Percentiles rank a stretch among this genome's conserved stretches.
phyloP scores from a whole-genome alignment of 2,888 invertebrate genomes.

The Odiellus spinosus region DNA sequence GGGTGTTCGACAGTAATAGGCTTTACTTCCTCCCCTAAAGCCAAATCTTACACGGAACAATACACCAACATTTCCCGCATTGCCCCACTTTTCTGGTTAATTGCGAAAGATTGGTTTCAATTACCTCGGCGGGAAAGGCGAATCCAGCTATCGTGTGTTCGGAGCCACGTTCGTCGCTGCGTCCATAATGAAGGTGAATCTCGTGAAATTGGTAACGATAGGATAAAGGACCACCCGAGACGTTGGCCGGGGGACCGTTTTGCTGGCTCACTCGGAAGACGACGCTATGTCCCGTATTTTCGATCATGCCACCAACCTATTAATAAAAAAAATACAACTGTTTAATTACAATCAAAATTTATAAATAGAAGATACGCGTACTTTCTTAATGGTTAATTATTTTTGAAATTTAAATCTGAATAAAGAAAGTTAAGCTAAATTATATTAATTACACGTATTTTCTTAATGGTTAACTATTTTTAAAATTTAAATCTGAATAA shows the following conservation, averaged over 20 bases:
- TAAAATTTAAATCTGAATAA: too few species aligned
- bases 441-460: too few species aligned
- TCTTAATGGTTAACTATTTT: too few species aligned
- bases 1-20: too few species aligned
- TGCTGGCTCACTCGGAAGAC: conserved; percentile 61
- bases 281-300: conserved; percentile 86
- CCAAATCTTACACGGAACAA: too few species aligned
- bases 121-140: conserved; percentile 92
- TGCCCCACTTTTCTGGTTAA: too few species aligned
- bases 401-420: too few species aligned
- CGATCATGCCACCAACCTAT: conserved; percentile 76
- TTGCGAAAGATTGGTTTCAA: too few species aligned
- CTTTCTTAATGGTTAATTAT: neutral
- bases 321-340: conserved; percentile 12
- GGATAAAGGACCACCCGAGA: conserved; percentile 87
- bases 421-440: too few species aligned
- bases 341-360: neutral
- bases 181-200: conserved; percentile 85
- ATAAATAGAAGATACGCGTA: neutral
- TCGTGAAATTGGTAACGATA: conserved; percentile 91
- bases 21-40: too few species aligned
- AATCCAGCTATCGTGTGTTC: conserved; percentile 94
- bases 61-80: too few species aligned
- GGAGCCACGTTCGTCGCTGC: conserved; percentile 80
- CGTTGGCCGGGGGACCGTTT: conserved; percentile 25